Evolutionary conservation across 2,113 vertebrate species (phyloP).

Genomic region (Salvelinus fontinalis): DNA sequence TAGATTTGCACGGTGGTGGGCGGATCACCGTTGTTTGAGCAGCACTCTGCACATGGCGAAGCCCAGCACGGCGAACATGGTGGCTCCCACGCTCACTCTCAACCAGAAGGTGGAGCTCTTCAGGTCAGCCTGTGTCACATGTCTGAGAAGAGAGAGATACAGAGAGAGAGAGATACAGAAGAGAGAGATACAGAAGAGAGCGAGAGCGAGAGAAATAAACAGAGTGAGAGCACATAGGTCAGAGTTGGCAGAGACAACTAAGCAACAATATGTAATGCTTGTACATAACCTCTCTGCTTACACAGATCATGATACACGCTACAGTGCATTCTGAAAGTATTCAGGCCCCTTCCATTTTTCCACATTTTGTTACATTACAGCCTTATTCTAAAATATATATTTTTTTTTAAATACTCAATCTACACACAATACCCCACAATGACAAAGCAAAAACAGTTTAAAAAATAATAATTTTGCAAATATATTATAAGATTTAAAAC

Average conservation of each 20-base stretch:
- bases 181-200: no score
- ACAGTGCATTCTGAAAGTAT: no score
- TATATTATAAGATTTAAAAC: no score
- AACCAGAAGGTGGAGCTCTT: conserved; percentile 94
- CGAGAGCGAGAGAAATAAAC: neutral
- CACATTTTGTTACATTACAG: no score
- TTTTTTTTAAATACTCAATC: no score
- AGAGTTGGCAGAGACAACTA: neutral
- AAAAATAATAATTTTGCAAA: no score
- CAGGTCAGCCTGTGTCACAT: conserved; percentile 88
- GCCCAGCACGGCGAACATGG: conserved; percentile 90
- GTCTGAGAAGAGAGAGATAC: conserved; percentile 74
- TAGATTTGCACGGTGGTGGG: neutral
- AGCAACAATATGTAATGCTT: neutral
- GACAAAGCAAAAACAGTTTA: no score
- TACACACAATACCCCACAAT: no score
- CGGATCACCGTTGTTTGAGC: conserved; percentile 87
- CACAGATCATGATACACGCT: neutral
- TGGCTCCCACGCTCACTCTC: conserved; percentile 90
- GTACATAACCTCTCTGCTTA: conserved; percentile 1
- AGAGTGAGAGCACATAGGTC: conserved; percentile 55
- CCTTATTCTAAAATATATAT: no score
- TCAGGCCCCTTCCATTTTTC: no score
- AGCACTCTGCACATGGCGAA: conserved; percentile 94
- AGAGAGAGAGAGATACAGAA: no score